phyloP scores from a whole-genome alignment of 2,888 invertebrate genomes.

The Diogma glabrata region DNA sequence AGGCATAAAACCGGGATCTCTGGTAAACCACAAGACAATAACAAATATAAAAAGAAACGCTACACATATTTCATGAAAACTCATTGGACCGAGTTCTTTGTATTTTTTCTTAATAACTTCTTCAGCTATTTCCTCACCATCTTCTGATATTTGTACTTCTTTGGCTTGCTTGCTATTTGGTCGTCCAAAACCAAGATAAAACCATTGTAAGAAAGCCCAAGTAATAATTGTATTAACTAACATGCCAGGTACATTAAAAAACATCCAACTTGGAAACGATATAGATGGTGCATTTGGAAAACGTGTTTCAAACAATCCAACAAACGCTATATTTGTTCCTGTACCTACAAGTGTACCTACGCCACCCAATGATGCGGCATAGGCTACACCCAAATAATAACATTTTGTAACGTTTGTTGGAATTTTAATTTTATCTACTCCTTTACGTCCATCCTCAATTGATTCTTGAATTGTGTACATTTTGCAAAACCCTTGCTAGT shows the following conservation, averaged over 20 bases:
- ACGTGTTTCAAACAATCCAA: constrained; percentile 50
- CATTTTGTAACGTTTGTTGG: constrained; percentile 57
- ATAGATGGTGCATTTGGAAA: constrained; percentile 45
- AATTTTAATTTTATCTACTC: too few species aligned
- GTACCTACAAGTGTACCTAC: constrained; percentile 58
- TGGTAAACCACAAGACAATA: constrained; percentile 70
- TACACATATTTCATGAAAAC: constrained; percentile 58
- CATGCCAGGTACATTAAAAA: constrained; percentile 65
- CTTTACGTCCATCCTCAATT: too few species aligned
- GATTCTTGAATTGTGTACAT: too few species aligned
- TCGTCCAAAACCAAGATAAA: constrained; percentile 53
- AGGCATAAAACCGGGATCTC: constrained; percentile 66
- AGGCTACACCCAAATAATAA: constrained; percentile 59
- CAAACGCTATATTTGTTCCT: constrained; percentile 62
- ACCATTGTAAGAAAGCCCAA: constrained; percentile 59
- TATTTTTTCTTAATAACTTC: constrained; percentile 58
- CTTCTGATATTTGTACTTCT: background rate
- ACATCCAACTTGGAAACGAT: constrained; percentile 68
- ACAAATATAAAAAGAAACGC: constrained; percentile 48
- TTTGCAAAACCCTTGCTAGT: too few species aligned
- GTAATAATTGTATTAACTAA: constrained; percentile 54
- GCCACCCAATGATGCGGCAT: constrained; percentile 57
- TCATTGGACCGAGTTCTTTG: constrained; percentile 55
- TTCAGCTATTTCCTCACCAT: constrained; percentile 40
- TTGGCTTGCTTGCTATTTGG: background rate